These are phyloP conservation scores for Lypha dubia DNA, from an alignment of 2,888 invertebrate genomes.

Conservation along the genomic window DNA sequence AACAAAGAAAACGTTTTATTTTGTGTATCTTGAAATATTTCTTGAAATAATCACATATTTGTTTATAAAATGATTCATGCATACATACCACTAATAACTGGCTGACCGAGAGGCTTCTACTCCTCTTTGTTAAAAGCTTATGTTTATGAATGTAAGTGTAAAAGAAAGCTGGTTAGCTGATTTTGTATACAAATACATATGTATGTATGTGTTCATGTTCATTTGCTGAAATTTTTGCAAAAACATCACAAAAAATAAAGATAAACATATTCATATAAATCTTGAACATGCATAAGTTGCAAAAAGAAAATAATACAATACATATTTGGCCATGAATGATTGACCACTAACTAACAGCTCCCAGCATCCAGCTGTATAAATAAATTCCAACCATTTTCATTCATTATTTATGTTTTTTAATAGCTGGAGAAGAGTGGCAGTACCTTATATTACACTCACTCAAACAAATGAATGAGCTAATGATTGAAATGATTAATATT, in stretches of 20 bases:
- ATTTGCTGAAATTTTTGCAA: slow-evolving; percentile 51
- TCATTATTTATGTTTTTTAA: slow-evolving; percentile 51
- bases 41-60: slow-evolving; percentile 50
- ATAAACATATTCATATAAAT: slow-evolving; percentile 28
- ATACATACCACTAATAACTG: slow-evolving; percentile 16
- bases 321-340: slow-evolving; percentile 66
- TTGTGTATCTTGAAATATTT: slow-evolving; percentile 47
- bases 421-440: background rate
- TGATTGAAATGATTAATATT: slow-evolving; percentile 60
- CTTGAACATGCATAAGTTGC: slow-evolving; percentile 60
- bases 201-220: slow-evolving; percentile 23
- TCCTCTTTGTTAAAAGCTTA: slow-evolving; percentile 22
- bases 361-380: slow-evolving; percentile 47
- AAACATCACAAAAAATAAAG: slow-evolving; percentile 26
- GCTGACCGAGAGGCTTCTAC: slow-evolving; percentile 9
- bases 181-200: slow-evolving; percentile 1
- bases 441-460: slow-evolving; percentile 29
- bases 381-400: slow-evolving; percentile 32
- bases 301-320: slow-evolving; percentile 34
- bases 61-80: slow-evolving; percentile 62
- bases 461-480: slow-evolving; percentile 32
- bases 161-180: slow-evolving; percentile 58
- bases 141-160: slow-evolving; percentile 24
- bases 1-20: background rate
- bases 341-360: slow-evolving; percentile 62